Evolutionary conservation across 2,888 invertebrate genomes (phyloP).

Genomic region (Apamea epomidion): DNA sequence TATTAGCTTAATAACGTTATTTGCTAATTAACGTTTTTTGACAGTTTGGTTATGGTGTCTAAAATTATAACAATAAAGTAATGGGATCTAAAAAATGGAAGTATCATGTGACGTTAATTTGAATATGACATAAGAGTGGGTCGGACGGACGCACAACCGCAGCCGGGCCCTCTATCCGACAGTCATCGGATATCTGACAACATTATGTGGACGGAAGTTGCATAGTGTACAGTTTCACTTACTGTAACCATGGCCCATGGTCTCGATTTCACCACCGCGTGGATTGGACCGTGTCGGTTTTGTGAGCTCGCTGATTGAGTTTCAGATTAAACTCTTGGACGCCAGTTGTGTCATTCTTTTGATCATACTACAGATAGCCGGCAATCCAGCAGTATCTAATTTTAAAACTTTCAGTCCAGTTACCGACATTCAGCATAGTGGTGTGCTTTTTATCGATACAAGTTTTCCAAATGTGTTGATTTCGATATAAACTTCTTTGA

Average conservation of each 20-base stretch:
- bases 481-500: neutral
- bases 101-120: conserved; percentile 56
- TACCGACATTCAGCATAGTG: conserved; percentile 18
- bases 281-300: conserved; percentile 82
- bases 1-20: neutral
- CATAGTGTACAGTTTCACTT: conserved; percentile 88
- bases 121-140: conserved; percentile 65
- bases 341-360: conserved; percentile 71
- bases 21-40: too few relatives aligned
- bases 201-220: conserved; percentile 86
- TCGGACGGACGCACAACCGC: conserved; percentile 81
- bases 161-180: conserved; percentile 71
- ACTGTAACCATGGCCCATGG: conserved; percentile 80
- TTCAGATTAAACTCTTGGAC: conserved; percentile 80
- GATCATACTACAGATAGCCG: conserved; percentile 59
- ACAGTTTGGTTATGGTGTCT: neutral
- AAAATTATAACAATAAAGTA: neutral
- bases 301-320: conserved; percentile 85
- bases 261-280: conserved; percentile 82
- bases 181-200: conserved; percentile 84
- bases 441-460: conserved; percentile 3
- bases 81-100: conserved; percentile 18
- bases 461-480: conserved; percentile 12
- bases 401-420: conserved; percentile 41
- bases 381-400: conserved; percentile 46